phyloP scores from a whole-genome alignment of 2,888 invertebrate species.

The Odontocolon sp. region DNA sequence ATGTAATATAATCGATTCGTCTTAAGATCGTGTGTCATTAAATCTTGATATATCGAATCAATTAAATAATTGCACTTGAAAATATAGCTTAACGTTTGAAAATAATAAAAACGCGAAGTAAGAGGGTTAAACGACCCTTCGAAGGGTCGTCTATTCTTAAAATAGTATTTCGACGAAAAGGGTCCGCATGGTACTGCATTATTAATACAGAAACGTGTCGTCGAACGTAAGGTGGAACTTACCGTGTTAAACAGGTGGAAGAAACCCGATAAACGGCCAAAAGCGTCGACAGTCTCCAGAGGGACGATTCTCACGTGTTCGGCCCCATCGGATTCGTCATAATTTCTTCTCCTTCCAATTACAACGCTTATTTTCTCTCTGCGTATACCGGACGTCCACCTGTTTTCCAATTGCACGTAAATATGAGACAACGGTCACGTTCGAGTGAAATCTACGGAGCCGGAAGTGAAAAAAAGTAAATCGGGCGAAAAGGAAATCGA shows the following conservation, averaged over 20 bases:
- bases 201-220: background rate
- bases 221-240: background rate
- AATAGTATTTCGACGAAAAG: background rate
- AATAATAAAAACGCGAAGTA: too few relatives aligned
- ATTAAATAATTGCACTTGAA: too few relatives aligned
- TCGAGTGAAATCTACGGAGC: background rate
- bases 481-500: conserved; percentile 11
- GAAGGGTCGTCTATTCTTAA: too few relatives aligned
- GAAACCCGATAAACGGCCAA: conserved; percentile 38
- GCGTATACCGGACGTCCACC: conserved; percentile 1
- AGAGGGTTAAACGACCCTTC: too few relatives aligned
- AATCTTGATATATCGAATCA: too few relatives aligned
- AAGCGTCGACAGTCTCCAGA: background rate
- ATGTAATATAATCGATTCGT: too few relatives aligned
- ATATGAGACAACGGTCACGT: background rate
- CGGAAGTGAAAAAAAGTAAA: background rate
- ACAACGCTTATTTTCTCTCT: background rate
- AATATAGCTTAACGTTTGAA: too few relatives aligned
- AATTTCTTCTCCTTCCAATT: background rate
- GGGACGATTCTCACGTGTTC: conserved; percentile 41
- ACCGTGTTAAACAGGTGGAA: conserved; percentile 44
- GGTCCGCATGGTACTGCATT: too few relatives aligned
- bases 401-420: conserved; percentile 10
- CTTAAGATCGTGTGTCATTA: too few relatives aligned
- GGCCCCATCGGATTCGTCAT: conserved; percentile 23